Percentiles rank a stretch among this genome's conserved stretches.
Conservation (phyloP, 2,888 invertebrate genomes). For the Drosophila nigricruria region DNA sequence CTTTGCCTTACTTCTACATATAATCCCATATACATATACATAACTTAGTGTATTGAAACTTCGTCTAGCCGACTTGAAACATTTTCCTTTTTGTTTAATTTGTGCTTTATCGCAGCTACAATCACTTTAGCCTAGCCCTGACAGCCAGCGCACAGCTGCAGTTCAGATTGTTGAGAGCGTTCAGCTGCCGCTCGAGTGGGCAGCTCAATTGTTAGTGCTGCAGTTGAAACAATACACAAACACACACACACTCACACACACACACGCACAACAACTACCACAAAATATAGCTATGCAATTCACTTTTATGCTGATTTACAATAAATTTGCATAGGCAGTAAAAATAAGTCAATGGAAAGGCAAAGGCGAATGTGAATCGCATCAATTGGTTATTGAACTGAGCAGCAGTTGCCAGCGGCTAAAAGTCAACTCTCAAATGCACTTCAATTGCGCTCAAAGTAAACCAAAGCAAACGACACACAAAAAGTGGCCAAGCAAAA, state of each 20-base stretch:
- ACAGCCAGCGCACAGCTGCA: slow-evolving; percentile 60
- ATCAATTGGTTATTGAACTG: slow-evolving; percentile 78
- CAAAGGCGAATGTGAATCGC: slow-evolving; percentile 63
- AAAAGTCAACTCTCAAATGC: not conserved
- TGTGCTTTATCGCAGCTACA: slow-evolving; percentile 41
- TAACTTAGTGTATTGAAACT: not conserved
- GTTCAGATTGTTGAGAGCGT: slow-evolving; percentile 25
- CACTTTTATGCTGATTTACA: slow-evolving; percentile 70
- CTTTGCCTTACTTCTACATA: not conserved
- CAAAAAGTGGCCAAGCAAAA: slow-evolving; percentile 16
- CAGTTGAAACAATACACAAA: slow-evolving; percentile 32
- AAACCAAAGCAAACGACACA: slow-evolving; percentile 12
- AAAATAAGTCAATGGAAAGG: slow-evolving; percentile 41
- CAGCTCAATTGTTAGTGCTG: slow-evolving; percentile 58
- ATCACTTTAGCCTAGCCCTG: slow-evolving; percentile 75
- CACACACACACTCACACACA: slow-evolving; percentile 15
- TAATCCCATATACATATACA: not conserved
- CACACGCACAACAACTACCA: slow-evolving; percentile 2
- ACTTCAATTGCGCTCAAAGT: slow-evolving; percentile 5
- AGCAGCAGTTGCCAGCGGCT: slow-evolving; percentile 57
- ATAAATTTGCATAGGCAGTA: slow-evolving; percentile 44
- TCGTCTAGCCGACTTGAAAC: not conserved
- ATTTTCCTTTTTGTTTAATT: slow-evolving; percentile 9
- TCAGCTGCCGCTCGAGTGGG: slow-evolving; percentile 49
- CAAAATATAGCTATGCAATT: slow-evolving; percentile 59